Base-by-base conservation (phyloP, 2,888 invertebrate species). In the Tiliacea citrago region DNA sequence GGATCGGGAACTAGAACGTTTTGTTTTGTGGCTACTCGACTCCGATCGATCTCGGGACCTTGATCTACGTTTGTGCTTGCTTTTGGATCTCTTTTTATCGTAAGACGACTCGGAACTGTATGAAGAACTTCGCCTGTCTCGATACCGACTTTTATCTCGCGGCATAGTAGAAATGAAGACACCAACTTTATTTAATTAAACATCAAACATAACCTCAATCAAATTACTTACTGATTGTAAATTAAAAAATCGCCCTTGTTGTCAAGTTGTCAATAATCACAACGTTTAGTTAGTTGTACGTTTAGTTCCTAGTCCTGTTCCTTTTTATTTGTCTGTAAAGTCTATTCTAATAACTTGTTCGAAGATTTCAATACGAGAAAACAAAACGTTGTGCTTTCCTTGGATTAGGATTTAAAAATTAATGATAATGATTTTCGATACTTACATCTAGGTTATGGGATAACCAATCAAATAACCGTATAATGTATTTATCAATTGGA, bases 61-160 rank as follows among this genome's bases (percentile, higher is more conserved):
- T 0, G 96, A 95, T 61, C 94, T 93, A 68, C 92, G 91, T 88
- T 92, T 95, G 81, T 94, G 93, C 86, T 95, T 95, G 82, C 91
- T 94, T 89, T 94, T 96, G 2, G 92, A 90, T 86, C 94, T 96
- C 82, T 94, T 95, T 42, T 93, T 89, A 60, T 95, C 96, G 83
- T 95, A 93, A 8, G 96, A 96, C 3, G 96, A 95, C 57, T 94
- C 95, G 0, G 96, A 96, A 86, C 95, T 95, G 66, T 91, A 91
- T 2, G 96, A 95, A 7, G 95, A 92, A 88, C 96, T 96, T 45
- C 95, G 92, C 68, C 91, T 92, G 9, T 96, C 95, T 8, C 96
- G 93, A 73, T 95, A 93, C n/a, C 94, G 93, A 83, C 92, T 94
- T 88, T 91, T 96, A 77, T 96, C 96, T 45, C 96, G 95, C 73